Conservation (phyloP, 2,888 invertebrate genomes). For the Bombyx huttoni region DNA sequence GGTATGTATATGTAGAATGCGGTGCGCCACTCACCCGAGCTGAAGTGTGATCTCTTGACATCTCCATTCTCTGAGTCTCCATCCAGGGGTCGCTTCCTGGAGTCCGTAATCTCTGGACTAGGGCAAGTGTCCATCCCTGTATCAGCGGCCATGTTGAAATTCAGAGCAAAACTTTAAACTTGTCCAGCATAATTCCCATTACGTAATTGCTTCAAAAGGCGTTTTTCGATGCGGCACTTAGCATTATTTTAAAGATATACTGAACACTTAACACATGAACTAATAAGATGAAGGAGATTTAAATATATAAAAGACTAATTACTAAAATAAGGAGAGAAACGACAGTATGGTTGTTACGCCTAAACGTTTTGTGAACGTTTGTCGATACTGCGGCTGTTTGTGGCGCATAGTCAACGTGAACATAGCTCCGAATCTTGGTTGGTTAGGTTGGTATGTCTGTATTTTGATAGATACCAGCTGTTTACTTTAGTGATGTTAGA, state of each 20-base stretch:
- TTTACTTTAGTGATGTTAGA: constrained; percentile 17
- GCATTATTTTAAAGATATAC: constrained; percentile 51
- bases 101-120: constrained; percentile 92
- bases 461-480: constrained; percentile 63
- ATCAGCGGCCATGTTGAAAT: constrained; percentile 89
- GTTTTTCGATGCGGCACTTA: constrained; percentile 58
- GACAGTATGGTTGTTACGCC: constrained; percentile 64
- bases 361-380: constrained; percentile 69
- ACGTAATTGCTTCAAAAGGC: constrained; percentile 67
- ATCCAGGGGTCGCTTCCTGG: constrained; percentile 91
- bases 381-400: constrained; percentile 66
- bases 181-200: constrained; percentile 73
- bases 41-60: constrained; percentile 91
- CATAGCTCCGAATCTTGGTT: constrained; percentile 30
- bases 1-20: constrained; percentile 23
- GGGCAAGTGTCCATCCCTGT: constrained; percentile 95
- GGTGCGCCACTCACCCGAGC: constrained; percentile 80
- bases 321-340: constrained; percentile 63
- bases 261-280: constrained; percentile 64
- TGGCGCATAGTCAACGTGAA: constrained; percentile 56
- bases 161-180: constrained; percentile 71
- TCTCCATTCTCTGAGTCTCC: constrained; percentile 90
- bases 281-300: constrained; percentile 52
- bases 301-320: constrained; percentile 51
- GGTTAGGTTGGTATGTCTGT: constrained; percentile 41